phyloP scores from a whole-genome alignment of 2,113 vertebrate genomes.

The Theristicus caerulescens region DNA sequence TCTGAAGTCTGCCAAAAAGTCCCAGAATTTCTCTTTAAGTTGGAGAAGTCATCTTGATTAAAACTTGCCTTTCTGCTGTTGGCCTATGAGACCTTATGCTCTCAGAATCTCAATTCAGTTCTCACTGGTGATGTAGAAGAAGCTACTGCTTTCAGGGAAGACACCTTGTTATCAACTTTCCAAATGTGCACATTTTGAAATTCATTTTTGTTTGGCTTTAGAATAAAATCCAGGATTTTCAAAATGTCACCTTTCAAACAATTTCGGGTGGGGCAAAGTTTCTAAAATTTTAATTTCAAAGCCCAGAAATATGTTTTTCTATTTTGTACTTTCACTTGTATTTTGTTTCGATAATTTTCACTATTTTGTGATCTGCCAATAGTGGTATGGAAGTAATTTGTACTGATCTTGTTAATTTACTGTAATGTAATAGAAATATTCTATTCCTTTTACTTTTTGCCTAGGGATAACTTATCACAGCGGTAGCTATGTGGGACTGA shows the following conservation, averaged over 20 bases:
- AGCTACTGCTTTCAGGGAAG: background rate
- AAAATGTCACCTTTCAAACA: background rate
- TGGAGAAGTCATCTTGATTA: background rate
- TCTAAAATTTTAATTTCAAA: background rate
- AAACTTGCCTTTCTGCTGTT: background rate
- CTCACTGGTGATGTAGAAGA: background rate
- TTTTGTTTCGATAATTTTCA: background rate
- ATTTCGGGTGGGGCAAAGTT: rapidly evolving
- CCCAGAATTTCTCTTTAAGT: background rate
- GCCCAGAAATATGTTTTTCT: background rate
- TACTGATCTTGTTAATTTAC: background rate
- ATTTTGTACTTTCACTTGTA: background rate
- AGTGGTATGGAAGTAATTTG: background rate
- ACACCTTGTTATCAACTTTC: background rate
- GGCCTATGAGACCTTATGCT: background rate
- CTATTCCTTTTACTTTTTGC: background rate
- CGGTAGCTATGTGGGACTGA: background rate
- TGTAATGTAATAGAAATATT: background rate
- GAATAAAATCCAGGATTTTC: background rate
- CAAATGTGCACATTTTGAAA: background rate
- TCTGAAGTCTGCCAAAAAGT: background rate
- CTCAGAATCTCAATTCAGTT: background rate
- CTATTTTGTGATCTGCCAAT: background rate
- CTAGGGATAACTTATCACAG: background rate
- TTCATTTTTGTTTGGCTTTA: background rate